A percentile compares a stretch with the other conserved stretches of the same genome.
Conservation (phyloP, 2,797 vertebrate genomes). For the Heteromormyrus szaboi region DNA sequence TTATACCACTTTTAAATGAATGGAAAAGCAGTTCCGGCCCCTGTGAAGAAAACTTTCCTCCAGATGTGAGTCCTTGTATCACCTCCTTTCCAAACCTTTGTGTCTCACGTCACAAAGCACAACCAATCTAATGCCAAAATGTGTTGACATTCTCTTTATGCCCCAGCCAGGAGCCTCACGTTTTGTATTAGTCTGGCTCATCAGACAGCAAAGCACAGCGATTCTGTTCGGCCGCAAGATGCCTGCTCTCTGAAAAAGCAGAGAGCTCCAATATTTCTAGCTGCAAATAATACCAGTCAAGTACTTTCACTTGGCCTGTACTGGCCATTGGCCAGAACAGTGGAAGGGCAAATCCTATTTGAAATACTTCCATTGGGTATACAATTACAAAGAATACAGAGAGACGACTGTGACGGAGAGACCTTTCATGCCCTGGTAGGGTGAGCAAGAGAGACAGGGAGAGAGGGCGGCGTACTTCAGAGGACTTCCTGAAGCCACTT, state of each 20-base stretch:
- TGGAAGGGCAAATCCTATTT: conserved; percentile 20
- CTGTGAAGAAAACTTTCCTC: conserved; percentile 24
- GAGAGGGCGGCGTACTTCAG: not conserved
- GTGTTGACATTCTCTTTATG: not conserved
- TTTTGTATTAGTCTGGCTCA: not conserved
- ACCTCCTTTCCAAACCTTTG: conserved; percentile 9
- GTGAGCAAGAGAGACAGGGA: not conserved
- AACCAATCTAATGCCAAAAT: not conserved
- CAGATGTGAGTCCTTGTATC: conserved; percentile 25
- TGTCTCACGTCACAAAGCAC: not conserved
- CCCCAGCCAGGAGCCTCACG: not conserved
- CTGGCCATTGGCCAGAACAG: conserved; percentile 16
- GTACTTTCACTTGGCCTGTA: not conserved
- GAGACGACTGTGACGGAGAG: not conserved
- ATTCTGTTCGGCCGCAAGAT: not conserved
- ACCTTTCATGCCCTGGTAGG: not conserved
- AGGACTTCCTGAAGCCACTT: conserved; percentile 13
- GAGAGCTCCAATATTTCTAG: conserved; percentile 11
- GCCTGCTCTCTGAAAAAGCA: not conserved
- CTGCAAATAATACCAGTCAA: conserved; percentile 15
- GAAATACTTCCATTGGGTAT: conserved; percentile 18
- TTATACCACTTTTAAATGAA: not conserved
- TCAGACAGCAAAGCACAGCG: not conserved
- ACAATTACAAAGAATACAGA: conserved; percentile 22
- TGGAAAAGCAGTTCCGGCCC: conserved; percentile 13